Percentiles rank a stretch among this genome's conserved stretches.
Evolutionary conservation across 1,140 invertebrate species (phyloP).

Genomic region (Aphis craccivora): DNA sequence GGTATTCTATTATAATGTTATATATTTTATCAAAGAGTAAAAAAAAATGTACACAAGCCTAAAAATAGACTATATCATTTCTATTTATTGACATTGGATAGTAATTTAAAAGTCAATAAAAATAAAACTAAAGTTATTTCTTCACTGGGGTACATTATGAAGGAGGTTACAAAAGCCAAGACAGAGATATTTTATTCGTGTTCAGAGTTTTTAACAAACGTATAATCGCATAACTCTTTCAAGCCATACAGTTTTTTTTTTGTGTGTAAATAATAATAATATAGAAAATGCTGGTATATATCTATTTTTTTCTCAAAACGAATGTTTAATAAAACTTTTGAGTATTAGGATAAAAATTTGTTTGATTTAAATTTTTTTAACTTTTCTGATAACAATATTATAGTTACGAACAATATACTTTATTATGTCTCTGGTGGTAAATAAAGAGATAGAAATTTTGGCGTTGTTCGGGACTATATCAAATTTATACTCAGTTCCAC

Average conservation of each 20-base stretch:
- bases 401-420: background rate
- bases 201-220: background rate
- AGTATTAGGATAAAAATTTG: background rate
- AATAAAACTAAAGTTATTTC: background rate
- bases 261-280: background rate
- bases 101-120: background rate
- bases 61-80: background rate
- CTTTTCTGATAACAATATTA: background rate
- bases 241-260: background rate
- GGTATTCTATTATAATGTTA: background rate
- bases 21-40: background rate
- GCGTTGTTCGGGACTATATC: background rate
- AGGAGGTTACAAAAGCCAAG: background rate
- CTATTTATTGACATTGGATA: background rate
- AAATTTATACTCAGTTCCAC: background rate
- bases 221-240: constrained; percentile 8
- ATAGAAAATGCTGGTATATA: background rate
- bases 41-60: background rate
- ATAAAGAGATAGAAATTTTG: background rate
- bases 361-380: background rate
- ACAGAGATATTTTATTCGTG: background rate
- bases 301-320: background rate
- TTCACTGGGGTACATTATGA: background rate
- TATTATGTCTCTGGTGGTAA: background rate
- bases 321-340: background rate